A percentile compares a stretch with the other conserved stretches of the same genome.
Conservation (phyloP, 2,797 vertebrate species). For the Taenioides sp. region DNA sequence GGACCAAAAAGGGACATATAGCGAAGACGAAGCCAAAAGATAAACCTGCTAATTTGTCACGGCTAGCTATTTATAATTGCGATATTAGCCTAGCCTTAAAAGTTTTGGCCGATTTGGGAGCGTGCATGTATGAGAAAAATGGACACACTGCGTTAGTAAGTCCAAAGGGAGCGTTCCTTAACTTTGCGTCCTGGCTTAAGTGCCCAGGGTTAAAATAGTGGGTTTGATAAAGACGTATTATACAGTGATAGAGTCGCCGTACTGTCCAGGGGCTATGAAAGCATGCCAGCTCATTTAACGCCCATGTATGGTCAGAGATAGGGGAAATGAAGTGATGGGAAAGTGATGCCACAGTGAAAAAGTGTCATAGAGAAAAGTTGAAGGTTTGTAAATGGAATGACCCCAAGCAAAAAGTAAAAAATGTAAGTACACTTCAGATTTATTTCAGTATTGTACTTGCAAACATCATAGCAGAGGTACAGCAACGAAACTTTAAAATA, state of each 20-base stretch:
- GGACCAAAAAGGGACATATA: constrained; percentile 26
- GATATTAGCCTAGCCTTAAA: constrained; percentile 66
- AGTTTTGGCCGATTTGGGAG: constrained; percentile 65
- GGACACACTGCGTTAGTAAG: constrained; percentile 65
- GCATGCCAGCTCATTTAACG: constrained; percentile 65
- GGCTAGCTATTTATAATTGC: constrained; percentile 77
- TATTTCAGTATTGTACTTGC: too few species aligned
- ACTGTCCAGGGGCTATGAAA: constrained; percentile 67
- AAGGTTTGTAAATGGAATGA: constrained; percentile 53
- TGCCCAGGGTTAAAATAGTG: constrained; percentile 67
- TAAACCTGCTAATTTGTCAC: constrained; percentile 84
- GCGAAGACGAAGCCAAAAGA: constrained; percentile 53
- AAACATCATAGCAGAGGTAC: too few species aligned
- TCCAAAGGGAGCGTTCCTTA: constrained; percentile 42
- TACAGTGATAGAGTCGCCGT: constrained; percentile 58
- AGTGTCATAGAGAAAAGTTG: constrained; percentile 45
- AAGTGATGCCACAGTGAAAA: constrained; percentile 60
- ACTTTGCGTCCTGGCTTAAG: constrained; percentile 47
- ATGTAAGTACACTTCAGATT: background rate
- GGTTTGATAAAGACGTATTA: constrained; percentile 71
- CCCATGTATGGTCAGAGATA: constrained; percentile 66
- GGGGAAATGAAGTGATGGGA: constrained; percentile 58
- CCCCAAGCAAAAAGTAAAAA: constrained; percentile 5
- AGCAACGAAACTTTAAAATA: too few species aligned
- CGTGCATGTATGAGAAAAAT: constrained; percentile 30